Base-by-base conservation (phyloP, 2,888 invertebrate species). In the Acronicta leporina region DNA sequence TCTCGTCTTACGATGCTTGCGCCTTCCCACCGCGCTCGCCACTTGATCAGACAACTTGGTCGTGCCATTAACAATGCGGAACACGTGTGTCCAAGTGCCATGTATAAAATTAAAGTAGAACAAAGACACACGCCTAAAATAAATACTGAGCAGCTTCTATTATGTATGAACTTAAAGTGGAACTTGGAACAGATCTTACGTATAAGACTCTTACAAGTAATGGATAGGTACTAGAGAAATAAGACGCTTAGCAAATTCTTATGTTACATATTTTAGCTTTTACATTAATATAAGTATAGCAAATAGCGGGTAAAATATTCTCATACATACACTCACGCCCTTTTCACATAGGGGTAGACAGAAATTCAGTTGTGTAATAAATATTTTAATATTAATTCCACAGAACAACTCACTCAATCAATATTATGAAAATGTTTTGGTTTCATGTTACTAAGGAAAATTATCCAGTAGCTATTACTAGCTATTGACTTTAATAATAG, bases 41-140 rank as follows among this genome's bases (percentile, higher is more conserved):
- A 82, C 83, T 86, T 83, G 80, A 79, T 81, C 77, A 80, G 81
- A 80, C 69, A 79, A 80, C 75, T 80, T 75, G 77, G 79, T 75
- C 79, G 79, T 77, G 73, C 69, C 83, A 87, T 87, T 86, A 86
- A 84, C 84, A 84, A 89, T 87, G 83, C 85, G 77, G 79, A 86
- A 88, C 91, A 92, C 91, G 91, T 92, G 92, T 87, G 80, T 80
- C 75, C 62, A 74, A 73, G 79, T 81, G 75, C 77, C 78, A 76
- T 68, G 68, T 64, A 66, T 68, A 59, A 50, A 8, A 46, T 58
- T 63, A 45, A 73, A 68, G 43, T 65, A 59, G 63, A 73, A 80
- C 73, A 73, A 72, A 61, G 77, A 59, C 56, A 43, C 58, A 45
- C 52, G 48, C 51, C 63, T 45, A 55, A 63, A 53, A 69, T 74